phyloP scores from a whole-genome alignment of 1,140 invertebrate genomes.

The Bombus difficillimus region DNA sequence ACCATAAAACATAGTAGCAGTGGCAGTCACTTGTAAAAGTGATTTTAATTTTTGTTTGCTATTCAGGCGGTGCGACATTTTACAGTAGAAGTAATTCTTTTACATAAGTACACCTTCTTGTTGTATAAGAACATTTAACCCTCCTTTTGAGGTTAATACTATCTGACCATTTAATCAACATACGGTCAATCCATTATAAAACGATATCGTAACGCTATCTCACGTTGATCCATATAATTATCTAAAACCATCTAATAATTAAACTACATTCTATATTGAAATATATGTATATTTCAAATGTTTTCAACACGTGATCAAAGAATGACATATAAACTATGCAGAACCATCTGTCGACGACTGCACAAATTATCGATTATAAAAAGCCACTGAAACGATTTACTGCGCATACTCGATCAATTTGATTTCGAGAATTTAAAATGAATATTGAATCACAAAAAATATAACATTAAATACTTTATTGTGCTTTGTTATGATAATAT shows the following conservation, averaged over 20 bases:
- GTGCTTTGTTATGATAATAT: not conserved
- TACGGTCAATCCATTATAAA: not conserved
- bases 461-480: not conserved
- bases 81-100: not conserved
- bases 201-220: not conserved
- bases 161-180: not conserved
- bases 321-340: not conserved
- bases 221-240: not conserved
- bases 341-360: not conserved
- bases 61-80: conserved; percentile 68
- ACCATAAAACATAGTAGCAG: conserved; percentile 84
- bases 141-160: conserved; percentile 17
- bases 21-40: conserved; percentile 71
- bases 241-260: not conserved
- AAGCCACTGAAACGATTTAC: too few species aligned
- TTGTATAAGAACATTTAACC: not conserved
- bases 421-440: too few species aligned
- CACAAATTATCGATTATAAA: not conserved
- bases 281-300: not conserved
- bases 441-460: not conserved
- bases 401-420: too few species aligned
- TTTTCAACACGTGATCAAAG: not conserved
- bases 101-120: not conserved
- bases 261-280: not conserved
- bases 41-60: conserved; percentile 74